Percentiles rank a stretch among this genome's conserved stretches.
phyloP scores from a whole-genome alignment of 2,888 invertebrate genomes.

The Lasiommata megera region DNA sequence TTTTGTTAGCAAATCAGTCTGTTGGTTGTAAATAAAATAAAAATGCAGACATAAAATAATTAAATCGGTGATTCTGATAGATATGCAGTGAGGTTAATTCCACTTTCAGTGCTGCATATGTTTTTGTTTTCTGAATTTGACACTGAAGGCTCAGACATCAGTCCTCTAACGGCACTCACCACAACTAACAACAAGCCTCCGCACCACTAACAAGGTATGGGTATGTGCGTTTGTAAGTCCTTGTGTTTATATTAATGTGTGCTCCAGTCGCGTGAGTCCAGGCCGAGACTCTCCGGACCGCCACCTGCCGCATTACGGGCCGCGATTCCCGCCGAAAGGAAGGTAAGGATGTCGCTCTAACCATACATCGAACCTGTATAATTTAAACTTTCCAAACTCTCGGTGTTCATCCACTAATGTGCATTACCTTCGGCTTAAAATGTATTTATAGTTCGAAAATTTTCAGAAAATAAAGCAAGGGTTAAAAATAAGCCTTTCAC shows the following conservation, averaged over 20 bases:
- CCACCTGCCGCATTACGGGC: conserved; percentile 93
- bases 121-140: neutral
- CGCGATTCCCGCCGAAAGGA: conserved; percentile 93
- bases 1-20: too few species aligned
- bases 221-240: conserved; percentile 39
- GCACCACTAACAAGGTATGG: conserved; percentile 29
- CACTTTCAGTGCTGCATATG: neutral
- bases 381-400: neutral
- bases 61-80: too few species aligned
- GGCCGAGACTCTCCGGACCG: conserved; percentile 92
- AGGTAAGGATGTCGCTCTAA: conserved; percentile 80
- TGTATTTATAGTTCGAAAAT: too few species aligned
- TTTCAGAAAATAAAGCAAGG: too few species aligned
- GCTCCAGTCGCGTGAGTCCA: conserved; percentile 92
- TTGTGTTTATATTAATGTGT: conserved; percentile 59
- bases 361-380: neutral
- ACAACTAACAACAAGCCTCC: conserved; percentile 23
- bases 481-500: too few species aligned
- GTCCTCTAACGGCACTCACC: conserved; percentile 11
- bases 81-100: too few species aligned
- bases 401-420: neutral
- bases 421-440: neutral
- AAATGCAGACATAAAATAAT: too few species aligned
- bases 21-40: too few species aligned
- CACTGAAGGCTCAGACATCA: neutral